A percentile compares a stretch with the other conserved stretches of the same genome.
These are phyloP conservation scores for Cephus sareptanus DNA, from an alignment of 2,888 invertebrate species.

Conservation along the genomic window DNA sequence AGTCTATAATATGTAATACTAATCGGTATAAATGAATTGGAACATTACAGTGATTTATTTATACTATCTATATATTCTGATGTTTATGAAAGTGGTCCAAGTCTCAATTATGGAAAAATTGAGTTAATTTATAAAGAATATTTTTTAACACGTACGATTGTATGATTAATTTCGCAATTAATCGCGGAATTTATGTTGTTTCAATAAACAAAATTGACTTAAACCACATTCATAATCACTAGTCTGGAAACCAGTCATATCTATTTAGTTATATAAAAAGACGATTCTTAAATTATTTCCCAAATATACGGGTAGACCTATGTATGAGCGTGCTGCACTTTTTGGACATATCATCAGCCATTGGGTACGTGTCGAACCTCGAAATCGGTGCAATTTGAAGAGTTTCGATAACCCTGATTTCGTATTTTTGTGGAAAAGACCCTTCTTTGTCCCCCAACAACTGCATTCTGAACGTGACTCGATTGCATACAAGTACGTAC, in stretches of 20 bases:
- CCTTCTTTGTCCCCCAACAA: slow-evolving; percentile 18
- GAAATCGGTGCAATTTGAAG: slow-evolving; percentile 35
- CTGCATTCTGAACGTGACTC: slow-evolving; percentile 24
- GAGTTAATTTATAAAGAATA: too few relatives aligned
- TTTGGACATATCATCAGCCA: not conserved
- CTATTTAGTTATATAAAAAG: not conserved
- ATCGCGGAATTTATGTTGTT: too few relatives aligned
- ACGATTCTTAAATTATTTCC: not conserved
- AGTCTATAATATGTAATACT: too few relatives aligned
- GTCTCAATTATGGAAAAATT: too few relatives aligned
- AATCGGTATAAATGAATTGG: too few relatives aligned
- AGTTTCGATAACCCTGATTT: slow-evolving; percentile 43
- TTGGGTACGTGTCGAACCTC: slow-evolving; percentile 16
- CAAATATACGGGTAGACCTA: not conserved
- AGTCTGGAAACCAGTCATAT: not conserved
- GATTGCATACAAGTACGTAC: slow-evolving; percentile 24
- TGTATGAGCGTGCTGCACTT: not conserved
- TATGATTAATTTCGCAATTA: too few relatives aligned
- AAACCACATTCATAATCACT: not conserved
- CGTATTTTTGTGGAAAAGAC: slow-evolving; percentile 41
- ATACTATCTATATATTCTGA: too few relatives aligned
- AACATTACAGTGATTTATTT: too few relatives aligned
- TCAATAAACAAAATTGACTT: not conserved
- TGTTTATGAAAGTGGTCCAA: too few relatives aligned
- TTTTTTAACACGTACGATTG: too few relatives aligned